phyloP scores from a whole-genome alignment of 1,140 invertebrate genomes.

The Drosophila lacertosa region DNA sequence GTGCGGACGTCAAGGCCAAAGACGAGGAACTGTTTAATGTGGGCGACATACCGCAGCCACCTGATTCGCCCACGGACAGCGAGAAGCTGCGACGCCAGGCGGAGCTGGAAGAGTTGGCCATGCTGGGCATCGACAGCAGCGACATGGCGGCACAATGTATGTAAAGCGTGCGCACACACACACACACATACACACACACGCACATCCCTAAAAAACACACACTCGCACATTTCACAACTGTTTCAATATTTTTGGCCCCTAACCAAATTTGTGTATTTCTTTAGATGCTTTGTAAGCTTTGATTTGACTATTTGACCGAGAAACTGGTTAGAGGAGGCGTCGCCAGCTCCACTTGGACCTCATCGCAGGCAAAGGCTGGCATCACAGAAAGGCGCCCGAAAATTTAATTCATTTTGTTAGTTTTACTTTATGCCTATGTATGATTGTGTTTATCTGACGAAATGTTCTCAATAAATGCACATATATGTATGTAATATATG shows the following conservation, averaged over 20 bases:
- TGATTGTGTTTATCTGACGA: conserved; percentile 55
- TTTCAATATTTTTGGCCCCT: background rate
- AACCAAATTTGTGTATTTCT: conserved; percentile 31
- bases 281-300: conserved; percentile 67
- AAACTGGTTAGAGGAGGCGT: conserved; percentile 10
- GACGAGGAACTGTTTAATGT: conserved; percentile 39
- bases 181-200: conserved; percentile 1
- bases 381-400: background rate
- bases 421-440: conserved; percentile 52
- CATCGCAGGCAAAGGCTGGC: conserved; percentile 3
- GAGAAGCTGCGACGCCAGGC: conserved; percentile 84
- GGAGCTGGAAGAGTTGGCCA: conserved; percentile 87
- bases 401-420: conserved; percentile 33
- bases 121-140: conserved; percentile 88
- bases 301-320: conserved; percentile 28
- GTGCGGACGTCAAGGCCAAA: conserved; percentile 19
- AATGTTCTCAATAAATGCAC: conserved; percentile 75
- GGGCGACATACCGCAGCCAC: conserved; percentile 67
- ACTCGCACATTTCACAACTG: conserved; percentile 2
- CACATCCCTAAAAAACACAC: background rate
- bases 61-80: conserved; percentile 65
- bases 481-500: conserved; percentile 80
- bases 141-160: conserved; percentile 87
- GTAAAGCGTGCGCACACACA: conserved; percentile 34
- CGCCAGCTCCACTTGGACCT: conserved; percentile 1